These are phyloP conservation scores for Tetragonula carbonaria DNA, from an alignment of 2,888 invertebrate genomes.

Conservation along the genomic window DNA sequence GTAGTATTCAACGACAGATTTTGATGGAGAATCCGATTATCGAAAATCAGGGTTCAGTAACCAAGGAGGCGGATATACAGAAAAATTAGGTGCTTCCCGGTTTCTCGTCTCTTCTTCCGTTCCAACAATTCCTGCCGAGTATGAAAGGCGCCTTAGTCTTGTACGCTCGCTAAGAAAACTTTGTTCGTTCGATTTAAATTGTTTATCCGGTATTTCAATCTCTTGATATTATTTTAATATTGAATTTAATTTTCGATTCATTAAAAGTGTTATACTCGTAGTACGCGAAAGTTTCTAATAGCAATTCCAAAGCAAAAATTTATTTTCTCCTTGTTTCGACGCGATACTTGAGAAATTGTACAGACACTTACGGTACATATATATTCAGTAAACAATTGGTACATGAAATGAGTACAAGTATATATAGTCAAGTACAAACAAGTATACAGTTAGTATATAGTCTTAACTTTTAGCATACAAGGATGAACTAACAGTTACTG, in stretches of 20 bases:
- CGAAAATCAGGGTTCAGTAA: slow-evolving; percentile 65
- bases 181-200: not conserved
- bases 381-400: too few relatives aligned
- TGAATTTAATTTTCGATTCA: not conserved
- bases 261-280: too few relatives aligned
- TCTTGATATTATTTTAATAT: not conserved
- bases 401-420: too few relatives aligned
- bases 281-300: too few relatives aligned
- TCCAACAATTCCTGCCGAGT: slow-evolving; percentile 31
- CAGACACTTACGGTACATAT: too few relatives aligned
- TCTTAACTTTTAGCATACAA: too few relatives aligned
- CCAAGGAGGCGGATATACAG: slow-evolving; percentile 69
- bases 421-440: too few relatives aligned
- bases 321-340: too few relatives aligned
- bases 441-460: too few relatives aligned
- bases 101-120: slow-evolving; percentile 48
- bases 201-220: not conserved
- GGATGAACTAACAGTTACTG: too few relatives aligned
- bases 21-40: slow-evolving; percentile 75
- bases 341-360: too few relatives aligned
- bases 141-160: slow-evolving; percentile 19
- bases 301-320: too few relatives aligned
- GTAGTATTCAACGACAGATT: slow-evolving; percentile 53
- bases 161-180: not conserved
- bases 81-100: slow-evolving; percentile 74